Percentiles rank a stretch among this genome's conserved stretches.
These are phyloP conservation scores for Uloborus plumipes DNA, from an alignment of 2,888 invertebrate genomes.

Conservation along the genomic window DNA sequence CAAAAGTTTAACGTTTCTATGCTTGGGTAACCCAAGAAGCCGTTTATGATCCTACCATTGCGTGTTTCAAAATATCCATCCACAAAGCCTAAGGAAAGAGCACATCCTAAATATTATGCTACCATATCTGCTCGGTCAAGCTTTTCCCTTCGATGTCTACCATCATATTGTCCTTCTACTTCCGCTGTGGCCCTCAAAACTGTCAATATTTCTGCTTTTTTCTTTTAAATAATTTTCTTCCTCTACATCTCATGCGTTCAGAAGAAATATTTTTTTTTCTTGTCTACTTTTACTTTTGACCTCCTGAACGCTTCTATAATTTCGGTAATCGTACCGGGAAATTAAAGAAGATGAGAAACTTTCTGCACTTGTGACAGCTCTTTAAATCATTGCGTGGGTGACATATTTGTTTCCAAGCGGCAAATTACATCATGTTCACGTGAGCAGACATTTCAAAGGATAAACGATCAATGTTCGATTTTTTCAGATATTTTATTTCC, in stretches of 20 bases:
- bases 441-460: constrained; percentile 16
- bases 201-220: constrained; percentile 17
- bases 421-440: constrained; percentile 22
- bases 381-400: constrained; percentile 27
- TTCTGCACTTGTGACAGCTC: constrained; percentile 35
- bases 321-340: constrained; percentile 40
- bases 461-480: constrained; percentile 22
- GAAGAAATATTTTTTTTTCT: constrained; percentile 16
- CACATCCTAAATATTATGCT: constrained; percentile 6
- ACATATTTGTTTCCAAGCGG: constrained; percentile 39
- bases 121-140: constrained; percentile 20
- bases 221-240: constrained; percentile 28
- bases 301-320: constrained; percentile 47
- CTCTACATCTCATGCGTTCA: constrained; percentile 50
- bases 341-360: constrained; percentile 36
- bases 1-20: no score
- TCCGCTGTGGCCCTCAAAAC: constrained; percentile 22
- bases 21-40: no score
- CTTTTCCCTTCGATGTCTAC: constrained; percentile 12
- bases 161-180: constrained; percentile 23
- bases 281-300: not conserved
- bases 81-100: constrained; percentile 14
- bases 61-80: constrained; percentile 20
- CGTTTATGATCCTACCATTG: not conserved
- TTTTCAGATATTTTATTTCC: not conserved